Evolutionary conservation across 2,113 vertebrate genomes (phyloP).

Genomic region (Hoplias malabaricus): DNA sequence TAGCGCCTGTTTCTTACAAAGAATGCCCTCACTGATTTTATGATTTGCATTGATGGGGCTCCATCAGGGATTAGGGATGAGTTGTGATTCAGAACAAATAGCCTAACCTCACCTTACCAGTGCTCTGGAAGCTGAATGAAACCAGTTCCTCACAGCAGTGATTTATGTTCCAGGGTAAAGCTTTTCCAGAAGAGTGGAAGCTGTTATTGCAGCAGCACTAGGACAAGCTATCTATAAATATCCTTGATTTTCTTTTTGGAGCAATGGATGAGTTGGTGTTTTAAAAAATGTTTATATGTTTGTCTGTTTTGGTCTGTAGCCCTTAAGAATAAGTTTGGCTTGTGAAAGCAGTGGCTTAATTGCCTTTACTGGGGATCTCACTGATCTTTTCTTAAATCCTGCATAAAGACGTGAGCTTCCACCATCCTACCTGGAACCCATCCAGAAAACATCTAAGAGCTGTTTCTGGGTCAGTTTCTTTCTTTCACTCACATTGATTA

Average conservation of each 20-base stretch:
- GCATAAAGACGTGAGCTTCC: neutral
- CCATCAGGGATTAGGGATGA: neutral
- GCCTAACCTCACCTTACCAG: neutral
- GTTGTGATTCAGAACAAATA: neutral
- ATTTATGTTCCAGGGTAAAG: neutral
- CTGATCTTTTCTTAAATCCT: neutral
- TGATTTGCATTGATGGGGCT: too few relatives aligned
- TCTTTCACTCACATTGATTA: neutral
- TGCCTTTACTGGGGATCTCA: neutral
- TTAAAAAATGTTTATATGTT: too few relatives aligned
- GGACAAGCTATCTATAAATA: neutral
- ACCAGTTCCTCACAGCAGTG: neutral
- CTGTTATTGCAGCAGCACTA: neutral
- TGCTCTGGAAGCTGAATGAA: neutral
- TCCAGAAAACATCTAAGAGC: neutral
- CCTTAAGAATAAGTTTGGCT: neutral
- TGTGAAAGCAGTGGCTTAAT: neutral
- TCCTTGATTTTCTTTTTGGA: neutral
- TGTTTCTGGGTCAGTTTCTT: constrained; percentile 4
- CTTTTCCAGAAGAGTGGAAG: neutral
- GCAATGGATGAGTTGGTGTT: too few relatives aligned
- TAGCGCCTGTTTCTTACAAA: too few relatives aligned
- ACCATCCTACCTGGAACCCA: neutral
- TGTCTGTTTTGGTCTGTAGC: neutral
- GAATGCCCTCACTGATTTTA: too few relatives aligned